Evolutionary conservation across 2,113 vertebrate species (phyloP).

Genomic region (Pygoscelis adeliae): DNA sequence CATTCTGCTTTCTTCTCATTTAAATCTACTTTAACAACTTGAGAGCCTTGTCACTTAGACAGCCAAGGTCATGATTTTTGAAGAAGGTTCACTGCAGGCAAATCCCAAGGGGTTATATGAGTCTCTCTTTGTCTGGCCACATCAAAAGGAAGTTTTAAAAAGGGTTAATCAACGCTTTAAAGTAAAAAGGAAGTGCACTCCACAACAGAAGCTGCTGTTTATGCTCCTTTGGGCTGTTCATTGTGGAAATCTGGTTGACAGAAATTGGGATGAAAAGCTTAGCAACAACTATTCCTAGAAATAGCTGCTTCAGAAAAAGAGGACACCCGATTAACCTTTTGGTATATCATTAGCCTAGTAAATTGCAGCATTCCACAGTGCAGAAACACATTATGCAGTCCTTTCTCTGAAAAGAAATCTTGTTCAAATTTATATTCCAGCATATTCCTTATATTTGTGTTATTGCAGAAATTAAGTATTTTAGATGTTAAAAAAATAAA

Average conservation of each 20-base stretch:
- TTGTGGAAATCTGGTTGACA: slow-evolving; percentile 13
- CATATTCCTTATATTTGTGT: not conserved
- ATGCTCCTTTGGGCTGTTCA: not conserved
- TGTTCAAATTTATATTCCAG: not conserved
- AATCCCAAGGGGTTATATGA: not conserved
- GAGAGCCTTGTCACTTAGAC: not conserved
- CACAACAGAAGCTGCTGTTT: slow-evolving; percentile 32
- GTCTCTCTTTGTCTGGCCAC: not conserved
- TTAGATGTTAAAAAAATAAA: not conserved
- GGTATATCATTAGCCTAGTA: not conserved
- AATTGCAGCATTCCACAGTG: not conserved
- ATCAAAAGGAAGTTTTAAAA: slow-evolving; percentile 34
- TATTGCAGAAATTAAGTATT: not conserved
- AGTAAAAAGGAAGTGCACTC: slow-evolving; percentile 3
- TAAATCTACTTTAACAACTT: slow-evolving; percentile 8
- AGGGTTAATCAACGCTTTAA: not conserved
- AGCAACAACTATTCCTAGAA: not conserved
- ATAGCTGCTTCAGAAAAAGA: not conserved
- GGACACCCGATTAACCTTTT: not conserved
- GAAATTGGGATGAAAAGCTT: slow-evolving; percentile 32
- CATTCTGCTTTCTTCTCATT: not conserved
- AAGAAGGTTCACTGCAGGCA: slow-evolving; percentile 8
- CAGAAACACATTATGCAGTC: not conserved
- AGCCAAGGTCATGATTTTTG: slow-evolving; percentile 2
- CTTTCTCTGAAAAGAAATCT: not conserved